Evolutionary conservation across 2,797 vertebrate genomes (phyloP), one percentile per base, ranked within the genome.

Genomic region (Melanogrammus aeglefinus): DNA sequence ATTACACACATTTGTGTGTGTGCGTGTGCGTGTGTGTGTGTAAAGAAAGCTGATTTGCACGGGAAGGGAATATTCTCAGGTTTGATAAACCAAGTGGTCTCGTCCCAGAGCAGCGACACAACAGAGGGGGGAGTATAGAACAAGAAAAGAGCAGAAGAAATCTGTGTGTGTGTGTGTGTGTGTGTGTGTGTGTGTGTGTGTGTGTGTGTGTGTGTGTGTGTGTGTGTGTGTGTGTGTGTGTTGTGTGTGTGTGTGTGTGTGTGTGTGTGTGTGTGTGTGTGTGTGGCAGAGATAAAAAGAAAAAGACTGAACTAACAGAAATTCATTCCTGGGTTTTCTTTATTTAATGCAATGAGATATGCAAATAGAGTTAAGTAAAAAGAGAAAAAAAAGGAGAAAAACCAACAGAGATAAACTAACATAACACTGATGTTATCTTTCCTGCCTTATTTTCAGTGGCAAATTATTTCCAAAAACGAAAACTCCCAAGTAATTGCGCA

Each of bases 281-380:
- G 81, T 84, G 73, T 75, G 75, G 75, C 39, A 76, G 10, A 44
- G 44, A 35, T 70, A 76, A 47, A 71, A 33, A 47, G 74, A 78
- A 36, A 70, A 57, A 77, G 57, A 66, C 36, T 35, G 74, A 63
- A 33, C 9, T 7, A 57, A 57, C 77, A 75, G 76, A 82, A 85
- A 88, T 87, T 84, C 84, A 84, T 88, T 90, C 81, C 51, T 72
- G 88, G 88, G 86, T 79, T 84, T 88, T 86, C 86, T 88, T 90
- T 90, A 86, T 92, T 91, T 91, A 88, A 88, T 89, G 91, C 85
- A 90, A 91, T 83, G 84, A 87, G 89, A 90, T 90, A 91, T 91
- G 91, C 89, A 91, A 93, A 92, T 92, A 89, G 80, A 81, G 85
- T 79, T 76, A 80, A 57, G 51, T 57, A 57, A 57, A 57, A 57